phyloP scores from a whole-genome alignment of 1,140 invertebrate species.

The Thereuonema tuberculata region DNA sequence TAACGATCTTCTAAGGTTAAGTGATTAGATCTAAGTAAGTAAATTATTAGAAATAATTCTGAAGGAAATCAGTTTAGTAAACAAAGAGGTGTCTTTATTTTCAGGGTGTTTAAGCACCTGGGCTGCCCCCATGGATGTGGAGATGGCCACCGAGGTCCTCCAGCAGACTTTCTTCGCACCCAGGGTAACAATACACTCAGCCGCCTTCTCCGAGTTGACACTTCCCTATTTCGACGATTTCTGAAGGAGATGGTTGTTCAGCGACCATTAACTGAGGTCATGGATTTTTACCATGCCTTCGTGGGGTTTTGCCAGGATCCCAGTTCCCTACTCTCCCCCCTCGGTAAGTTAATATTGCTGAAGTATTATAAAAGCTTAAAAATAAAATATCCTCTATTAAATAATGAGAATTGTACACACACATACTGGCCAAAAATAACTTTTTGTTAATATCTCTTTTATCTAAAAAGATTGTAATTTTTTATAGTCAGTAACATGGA shows the following conservation, averaged over 20 bases:
- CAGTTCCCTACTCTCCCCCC: slow-evolving; percentile 59
- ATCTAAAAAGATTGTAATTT: too few species aligned
- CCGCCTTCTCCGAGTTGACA: slow-evolving; percentile 42
- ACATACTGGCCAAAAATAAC: too few species aligned
- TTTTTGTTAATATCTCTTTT: slow-evolving; percentile 8
- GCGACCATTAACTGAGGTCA: slow-evolving; percentile 59
- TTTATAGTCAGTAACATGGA: too few species aligned
- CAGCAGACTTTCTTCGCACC: slow-evolving; percentile 73
- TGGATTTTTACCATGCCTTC: slow-evolving; percentile 91
- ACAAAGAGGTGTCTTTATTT: slow-evolving; percentile 20
- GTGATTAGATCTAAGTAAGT: too few species aligned
- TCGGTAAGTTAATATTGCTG: slow-evolving; percentile 55
- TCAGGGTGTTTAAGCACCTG: slow-evolving; percentile 67
- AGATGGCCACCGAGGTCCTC: slow-evolving; percentile 67
- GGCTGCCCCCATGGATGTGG: slow-evolving; percentile 85
- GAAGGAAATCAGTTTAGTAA: too few species aligned
- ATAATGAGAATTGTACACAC: too few species aligned
- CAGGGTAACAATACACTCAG: slow-evolving; percentile 72
- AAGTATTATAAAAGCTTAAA: too few species aligned
- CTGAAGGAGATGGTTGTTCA: slow-evolving; percentile 60
- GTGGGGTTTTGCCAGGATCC: slow-evolving; percentile 90
- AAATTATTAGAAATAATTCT: too few species aligned
- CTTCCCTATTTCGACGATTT: slow-evolving; percentile 45
- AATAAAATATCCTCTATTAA: too few species aligned
- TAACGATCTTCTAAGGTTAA: too few species aligned